These are phyloP conservation scores for Nemotelus nigrinus DNA, from an alignment of 2,888 invertebrate species.

Conservation along the genomic window DNA sequence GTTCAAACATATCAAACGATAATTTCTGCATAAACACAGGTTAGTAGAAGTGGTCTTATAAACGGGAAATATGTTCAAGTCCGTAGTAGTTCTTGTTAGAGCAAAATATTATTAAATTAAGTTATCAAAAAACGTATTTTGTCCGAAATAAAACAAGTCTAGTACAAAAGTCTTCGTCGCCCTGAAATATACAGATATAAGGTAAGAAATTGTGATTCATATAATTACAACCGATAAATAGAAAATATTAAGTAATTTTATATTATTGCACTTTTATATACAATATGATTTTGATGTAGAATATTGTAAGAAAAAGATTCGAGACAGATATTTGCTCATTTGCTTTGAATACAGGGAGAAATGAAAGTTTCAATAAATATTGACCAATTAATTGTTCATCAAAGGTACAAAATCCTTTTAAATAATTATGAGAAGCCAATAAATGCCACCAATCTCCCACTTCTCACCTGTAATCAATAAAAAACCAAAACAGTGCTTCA, in stretches of 20 bases:
- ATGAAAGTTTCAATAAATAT: background rate
- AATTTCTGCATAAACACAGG: too few species aligned
- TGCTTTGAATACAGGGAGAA: slow-evolving; percentile 46
- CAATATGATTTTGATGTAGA: background rate
- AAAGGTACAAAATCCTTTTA: too few species aligned
- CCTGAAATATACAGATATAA: slow-evolving; percentile 70
- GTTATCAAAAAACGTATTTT: slow-evolving; percentile 15
- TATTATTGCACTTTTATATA: slow-evolving; percentile 29
- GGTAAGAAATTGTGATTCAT: slow-evolving; percentile 48
- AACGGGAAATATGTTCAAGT: too few species aligned
- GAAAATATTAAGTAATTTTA: slow-evolving; percentile 46
- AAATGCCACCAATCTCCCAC: background rate
- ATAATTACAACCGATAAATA: slow-evolving; percentile 47
- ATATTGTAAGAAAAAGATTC: too few species aligned
- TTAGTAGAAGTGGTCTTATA: too few species aligned
- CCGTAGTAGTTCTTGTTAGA: too few species aligned
- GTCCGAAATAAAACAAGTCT: slow-evolving; percentile 60
- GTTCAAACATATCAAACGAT: too few species aligned
- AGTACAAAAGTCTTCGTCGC: slow-evolving; percentile 72
- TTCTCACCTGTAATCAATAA: background rate
- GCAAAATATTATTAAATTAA: too few species aligned
- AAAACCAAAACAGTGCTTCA: background rate
- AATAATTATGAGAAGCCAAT: too few species aligned
- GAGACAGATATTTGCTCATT: background rate
- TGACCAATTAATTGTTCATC: too few species aligned